These are phyloP conservation scores for Ormyrus thymus DNA, from an alignment of 2,888 invertebrate genomes.

Conservation along the genomic window DNA sequence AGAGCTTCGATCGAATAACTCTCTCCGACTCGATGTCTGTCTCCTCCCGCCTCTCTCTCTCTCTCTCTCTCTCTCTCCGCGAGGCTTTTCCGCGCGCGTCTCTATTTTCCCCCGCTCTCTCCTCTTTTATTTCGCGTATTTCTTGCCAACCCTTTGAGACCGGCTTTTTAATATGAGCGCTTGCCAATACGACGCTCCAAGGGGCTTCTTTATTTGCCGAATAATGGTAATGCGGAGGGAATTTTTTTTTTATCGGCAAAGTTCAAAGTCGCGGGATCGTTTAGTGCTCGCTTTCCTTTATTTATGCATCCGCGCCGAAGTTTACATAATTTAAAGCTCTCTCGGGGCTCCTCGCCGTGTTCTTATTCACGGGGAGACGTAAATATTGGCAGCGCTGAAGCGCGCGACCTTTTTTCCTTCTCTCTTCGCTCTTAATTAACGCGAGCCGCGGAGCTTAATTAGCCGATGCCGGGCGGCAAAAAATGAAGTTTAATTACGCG, in stretches of 20 bases:
- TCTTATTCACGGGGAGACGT: too few relatives aligned
- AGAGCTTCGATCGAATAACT: slow-evolving; percentile 47
- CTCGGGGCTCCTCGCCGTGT: too few relatives aligned
- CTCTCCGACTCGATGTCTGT: slow-evolving; percentile 7
- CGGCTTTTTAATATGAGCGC: slow-evolving; percentile 32
- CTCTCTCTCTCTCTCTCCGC: too few relatives aligned
- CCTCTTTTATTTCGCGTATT: neutral
- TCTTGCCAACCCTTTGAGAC: slow-evolving; percentile 5
- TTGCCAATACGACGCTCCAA: neutral
- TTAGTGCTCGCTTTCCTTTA: too few relatives aligned
- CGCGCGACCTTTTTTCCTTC: slow-evolving; percentile 8
- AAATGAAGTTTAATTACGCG: slow-evolving; percentile 2
- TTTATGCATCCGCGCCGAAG: too few relatives aligned
- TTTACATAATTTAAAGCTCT: too few relatives aligned
- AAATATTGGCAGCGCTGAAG: too few relatives aligned
- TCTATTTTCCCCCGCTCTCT: slow-evolving; percentile 4
- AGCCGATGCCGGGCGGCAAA: neutral
- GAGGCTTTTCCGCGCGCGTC: too few relatives aligned
- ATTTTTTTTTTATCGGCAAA: too few relatives aligned
- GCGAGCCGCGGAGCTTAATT: neutral
- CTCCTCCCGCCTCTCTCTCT: too few relatives aligned
- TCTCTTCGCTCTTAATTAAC: slow-evolving; percentile 4
- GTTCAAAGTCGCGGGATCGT: too few relatives aligned
- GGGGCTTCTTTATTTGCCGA: slow-evolving; percentile 6
- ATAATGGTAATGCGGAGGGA: neutral